Conservation (phyloP, 2,797 vertebrate genomes). For the Macrochelys suwanniensis region DNA sequence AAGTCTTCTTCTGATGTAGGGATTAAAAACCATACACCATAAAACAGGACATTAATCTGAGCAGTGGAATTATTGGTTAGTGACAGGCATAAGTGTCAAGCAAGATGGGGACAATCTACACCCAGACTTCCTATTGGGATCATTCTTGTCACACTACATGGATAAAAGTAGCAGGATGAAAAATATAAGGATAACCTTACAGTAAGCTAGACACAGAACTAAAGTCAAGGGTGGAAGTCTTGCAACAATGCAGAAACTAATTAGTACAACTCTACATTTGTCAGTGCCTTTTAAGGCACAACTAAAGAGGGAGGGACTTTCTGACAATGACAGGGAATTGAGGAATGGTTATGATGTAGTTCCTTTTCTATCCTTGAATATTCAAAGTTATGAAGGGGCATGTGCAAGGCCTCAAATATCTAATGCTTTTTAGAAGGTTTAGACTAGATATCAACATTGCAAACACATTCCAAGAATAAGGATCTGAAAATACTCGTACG, state of each 20-base stretch:
- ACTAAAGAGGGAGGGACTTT: not conserved
- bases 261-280: not conserved
- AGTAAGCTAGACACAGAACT: not conserved
- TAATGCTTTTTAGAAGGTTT: not conserved
- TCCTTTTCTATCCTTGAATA: not conserved
- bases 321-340: not conserved
- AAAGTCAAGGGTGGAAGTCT: not conserved
- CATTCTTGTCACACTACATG: not conserved
- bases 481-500: not conserved
- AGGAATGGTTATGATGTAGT: not conserved
- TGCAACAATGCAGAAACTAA: not conserved
- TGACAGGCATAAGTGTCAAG: not conserved
- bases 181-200: not conserved
- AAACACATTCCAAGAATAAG: not conserved
- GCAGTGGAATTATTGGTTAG: not conserved
- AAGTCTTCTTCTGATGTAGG: not conserved
- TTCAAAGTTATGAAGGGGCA: not conserved
- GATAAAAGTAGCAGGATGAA: not conserved
- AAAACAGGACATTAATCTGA: not conserved
- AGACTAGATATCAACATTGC: not conserved
- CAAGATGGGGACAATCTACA: fast-evolving
- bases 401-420: not conserved
- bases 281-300: not conserved
- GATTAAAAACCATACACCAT: not conserved
- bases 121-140: not conserved